Conservation (phyloP, 2,888 invertebrate genomes). For the Phalera bucephala region DNA sequence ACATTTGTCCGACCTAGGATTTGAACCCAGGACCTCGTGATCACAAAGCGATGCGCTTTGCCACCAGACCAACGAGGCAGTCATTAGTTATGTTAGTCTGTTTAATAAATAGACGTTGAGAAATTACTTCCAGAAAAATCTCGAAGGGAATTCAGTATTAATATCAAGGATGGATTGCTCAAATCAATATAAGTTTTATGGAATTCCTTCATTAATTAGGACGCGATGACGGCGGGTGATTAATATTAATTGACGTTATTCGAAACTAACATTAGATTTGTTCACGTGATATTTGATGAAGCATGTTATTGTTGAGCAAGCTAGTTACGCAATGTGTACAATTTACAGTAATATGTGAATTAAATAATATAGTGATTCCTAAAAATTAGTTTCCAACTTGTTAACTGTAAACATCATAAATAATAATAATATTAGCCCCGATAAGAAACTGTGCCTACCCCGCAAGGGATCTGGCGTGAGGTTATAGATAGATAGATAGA, state of each 20-base stretch:
- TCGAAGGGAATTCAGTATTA: slow-evolving; percentile 12
- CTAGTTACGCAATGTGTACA: slow-evolving; percentile 6
- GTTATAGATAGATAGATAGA: no score
- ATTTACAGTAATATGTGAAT: neutral
- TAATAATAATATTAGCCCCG: no score
- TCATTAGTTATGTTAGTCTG: no score
- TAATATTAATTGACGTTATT: slow-evolving; percentile 41
- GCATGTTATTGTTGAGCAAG: slow-evolving; percentile 11
- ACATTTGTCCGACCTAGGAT: no score
- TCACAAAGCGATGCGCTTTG: no score
- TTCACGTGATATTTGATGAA: slow-evolving; percentile 11
- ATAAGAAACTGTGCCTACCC: no score
- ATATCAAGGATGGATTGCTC: slow-evolving; percentile 21
- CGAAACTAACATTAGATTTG: slow-evolving; percentile 28
- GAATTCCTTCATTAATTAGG: slow-evolving; percentile 40
- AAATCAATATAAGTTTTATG: slow-evolving; percentile 32
- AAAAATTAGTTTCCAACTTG: no score
- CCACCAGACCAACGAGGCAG: no score
- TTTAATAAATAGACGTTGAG: slow-evolving; percentile 1
- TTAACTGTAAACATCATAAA: no score
- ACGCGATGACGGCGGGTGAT: slow-evolving; percentile 35
- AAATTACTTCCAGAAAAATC: slow-evolving; percentile 14
- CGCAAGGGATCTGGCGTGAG: no score
- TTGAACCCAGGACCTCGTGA: no score
- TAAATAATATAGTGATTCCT: no score